Evolutionary conservation across 2,888 invertebrate species (phyloP), one percentile per base, ranked within the genome.

Genomic region (Cephalotes varians): DNA sequence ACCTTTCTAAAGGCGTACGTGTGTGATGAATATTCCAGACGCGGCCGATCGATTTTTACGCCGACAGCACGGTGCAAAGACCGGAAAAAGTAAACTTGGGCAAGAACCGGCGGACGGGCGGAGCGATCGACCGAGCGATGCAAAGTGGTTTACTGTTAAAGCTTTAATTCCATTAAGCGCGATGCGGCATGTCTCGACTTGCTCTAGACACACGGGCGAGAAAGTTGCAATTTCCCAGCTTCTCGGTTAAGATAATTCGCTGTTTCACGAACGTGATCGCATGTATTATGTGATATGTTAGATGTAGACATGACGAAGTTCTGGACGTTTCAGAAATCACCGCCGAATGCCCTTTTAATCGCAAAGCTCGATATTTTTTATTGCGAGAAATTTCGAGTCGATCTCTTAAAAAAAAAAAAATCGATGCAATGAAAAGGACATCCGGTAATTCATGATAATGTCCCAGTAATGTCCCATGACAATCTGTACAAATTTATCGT

Each of bases 211-310:
- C 28, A 10, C 31, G 67, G 31, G 67, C 56, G 67, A 56, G 77
- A 34, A 58, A 67, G 77, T 79, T 47, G 44, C 44, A 21, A 58
- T 58, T 69, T 69, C 56, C 77, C 56, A 79, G 56, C 56, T 79
- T 79, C 25, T 56, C 49, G 67, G 34, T 44, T 21, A 44, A 25
- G 56, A 31, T 44, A 54, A 44, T 65, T 28, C 51, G 21, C 40
- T 31, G 25, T 74, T 62, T 62, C n/a, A 28, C 76, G 34, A 58
- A 69, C 18, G 44, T 79, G 47, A 18, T 58, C 67, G 77, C 77
- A 79, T 79, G 77, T 79, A n/a, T n/a, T n/a, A n/a, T n/a, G n/a
- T n/a, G n/a, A n/a, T n/a, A 79, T 77, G 56, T 67, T 77, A 31
- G 67, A 77, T 77, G 34, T 79, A 56, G 31, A 56, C 51, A 54